Conservation (phyloP, 1,140 invertebrate species). For the Bombus confusus region DNA sequence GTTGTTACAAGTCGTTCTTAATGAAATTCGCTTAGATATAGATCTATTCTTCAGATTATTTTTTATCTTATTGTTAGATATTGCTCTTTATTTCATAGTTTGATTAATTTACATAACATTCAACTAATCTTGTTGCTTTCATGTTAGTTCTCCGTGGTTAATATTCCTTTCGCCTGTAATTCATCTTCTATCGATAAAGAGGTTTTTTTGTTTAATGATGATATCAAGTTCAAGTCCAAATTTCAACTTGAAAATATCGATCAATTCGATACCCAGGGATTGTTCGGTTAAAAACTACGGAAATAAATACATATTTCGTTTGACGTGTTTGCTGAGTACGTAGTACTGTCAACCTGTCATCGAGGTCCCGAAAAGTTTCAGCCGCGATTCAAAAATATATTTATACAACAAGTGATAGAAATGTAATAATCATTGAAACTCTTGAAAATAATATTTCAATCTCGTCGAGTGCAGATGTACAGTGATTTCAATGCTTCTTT, state of each 20-base stretch:
- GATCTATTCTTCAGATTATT: too few relatives aligned
- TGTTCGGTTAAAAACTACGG: neutral
- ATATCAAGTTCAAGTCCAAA: neutral
- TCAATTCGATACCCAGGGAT: neutral
- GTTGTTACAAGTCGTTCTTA: too few relatives aligned
- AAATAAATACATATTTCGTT: slow-evolving; percentile 7
- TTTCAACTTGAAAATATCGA: neutral
- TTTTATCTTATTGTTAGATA: too few relatives aligned
- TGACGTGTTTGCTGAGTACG: neutral
- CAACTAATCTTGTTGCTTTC: neutral
- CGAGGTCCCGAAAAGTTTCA: neutral
- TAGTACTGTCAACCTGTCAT: neutral
- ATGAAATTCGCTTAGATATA: too few relatives aligned
- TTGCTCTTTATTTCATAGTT: neutral
- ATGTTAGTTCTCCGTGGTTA: neutral
- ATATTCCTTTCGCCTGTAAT: neutral
- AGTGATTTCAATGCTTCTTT: neutral
- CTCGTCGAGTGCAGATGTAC: neutral
- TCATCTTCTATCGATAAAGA: neutral
- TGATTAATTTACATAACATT: neutral
- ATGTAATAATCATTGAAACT: neutral
- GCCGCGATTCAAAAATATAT: neutral
- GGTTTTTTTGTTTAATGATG: neutral
- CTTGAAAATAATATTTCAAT: neutral
- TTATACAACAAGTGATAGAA: neutral